These are phyloP conservation scores for Albula glossodonta DNA, from an alignment of 2,113 vertebrate genomes.

Conservation along the genomic window DNA sequence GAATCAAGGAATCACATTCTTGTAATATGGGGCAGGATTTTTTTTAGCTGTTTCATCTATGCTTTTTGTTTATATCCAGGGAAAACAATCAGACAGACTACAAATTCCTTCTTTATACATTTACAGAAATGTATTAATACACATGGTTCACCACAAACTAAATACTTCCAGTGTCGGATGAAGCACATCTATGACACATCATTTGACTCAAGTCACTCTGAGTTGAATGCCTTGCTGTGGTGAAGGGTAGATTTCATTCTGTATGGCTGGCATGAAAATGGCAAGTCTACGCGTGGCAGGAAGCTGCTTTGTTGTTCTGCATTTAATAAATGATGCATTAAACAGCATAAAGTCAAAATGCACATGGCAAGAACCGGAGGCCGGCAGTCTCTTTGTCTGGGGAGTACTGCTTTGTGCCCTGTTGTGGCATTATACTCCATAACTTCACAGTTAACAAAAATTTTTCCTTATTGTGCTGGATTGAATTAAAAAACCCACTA, in stretches of 20 bases:
- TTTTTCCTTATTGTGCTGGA: slow-evolving; percentile 55
- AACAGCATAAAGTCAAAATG: neutral
- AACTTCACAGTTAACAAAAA: slow-evolving; percentile 51
- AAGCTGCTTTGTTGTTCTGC: neutral
- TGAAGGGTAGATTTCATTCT: slow-evolving; percentile 35
- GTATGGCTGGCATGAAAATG: too few species aligned
- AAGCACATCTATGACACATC: neutral
- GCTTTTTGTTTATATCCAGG: too few species aligned
- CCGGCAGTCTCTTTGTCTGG: slow-evolving; percentile 40
- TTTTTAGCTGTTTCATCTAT: too few species aligned
- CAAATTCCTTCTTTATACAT: too few species aligned
- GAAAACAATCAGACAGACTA: too few species aligned
- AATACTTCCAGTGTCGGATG: too few species aligned
- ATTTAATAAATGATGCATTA: neutral
- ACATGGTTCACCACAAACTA: too few species aligned
- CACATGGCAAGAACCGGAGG: neutral
- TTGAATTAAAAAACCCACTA: slow-evolving; percentile 53
- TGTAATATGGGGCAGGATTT: too few species aligned
- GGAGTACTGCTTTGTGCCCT: neutral
- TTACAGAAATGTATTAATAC: too few species aligned
- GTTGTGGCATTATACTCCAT: slow-evolving; percentile 45
- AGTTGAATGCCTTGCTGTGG: slow-evolving; percentile 25
- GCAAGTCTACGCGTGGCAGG: too few species aligned
- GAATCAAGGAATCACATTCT: too few species aligned
- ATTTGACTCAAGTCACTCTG: slow-evolving; percentile 1